Base-by-base conservation (phyloP, 2,797 vertebrate species). In the Alosa sapidissima region DNA sequence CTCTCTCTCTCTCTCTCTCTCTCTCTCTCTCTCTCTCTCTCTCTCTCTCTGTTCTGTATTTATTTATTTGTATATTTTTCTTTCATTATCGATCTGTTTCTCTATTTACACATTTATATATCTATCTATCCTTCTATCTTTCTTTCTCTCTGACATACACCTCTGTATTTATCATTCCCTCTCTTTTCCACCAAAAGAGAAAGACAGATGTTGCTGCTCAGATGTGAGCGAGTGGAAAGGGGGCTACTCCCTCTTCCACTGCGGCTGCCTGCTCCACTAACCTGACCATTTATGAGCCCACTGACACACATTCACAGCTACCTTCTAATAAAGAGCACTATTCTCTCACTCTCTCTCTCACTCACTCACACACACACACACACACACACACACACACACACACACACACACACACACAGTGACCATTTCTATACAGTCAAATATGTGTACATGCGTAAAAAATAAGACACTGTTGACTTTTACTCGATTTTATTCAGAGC, bases 311-410 rank as follows among this genome's bases (percentile, higher is more conserved):
- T 84, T 58, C 83, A 87, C 75, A 65, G 81, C 62, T 84, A 36
- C 72, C 81, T 62, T 81, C 81, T 86, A 83, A 86, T 86, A 84
- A 86, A 83, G 81, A 81, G 55, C 49, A 62, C 82, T 81, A 36
- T 55, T 81, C 81, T 1, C 62, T 72, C 28, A 16, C 45, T 82
- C 78, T 82, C 81, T 82, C 68, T 72, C 13, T 24, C 82, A 54
- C 7, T 75, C 82, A 62, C 8, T 9, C 60, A 24, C 28, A 28
- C 36, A 6, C 1, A 9, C 62, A 58, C 54, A 58, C 54, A 58
- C 54, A 58, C 54, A 58, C 54, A 58, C 58, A 62, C 58, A 11
- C 60, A 24, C n/a, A 28, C 60, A 65, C 60, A 65, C 60, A 33
- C 62, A 68, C 62, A 68, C 62, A 68, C 62, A 68, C 28, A 33